Evolutionary conservation across 1,140 invertebrate genomes (phyloP).

Genomic region (Penaeus vannamei): DNA sequence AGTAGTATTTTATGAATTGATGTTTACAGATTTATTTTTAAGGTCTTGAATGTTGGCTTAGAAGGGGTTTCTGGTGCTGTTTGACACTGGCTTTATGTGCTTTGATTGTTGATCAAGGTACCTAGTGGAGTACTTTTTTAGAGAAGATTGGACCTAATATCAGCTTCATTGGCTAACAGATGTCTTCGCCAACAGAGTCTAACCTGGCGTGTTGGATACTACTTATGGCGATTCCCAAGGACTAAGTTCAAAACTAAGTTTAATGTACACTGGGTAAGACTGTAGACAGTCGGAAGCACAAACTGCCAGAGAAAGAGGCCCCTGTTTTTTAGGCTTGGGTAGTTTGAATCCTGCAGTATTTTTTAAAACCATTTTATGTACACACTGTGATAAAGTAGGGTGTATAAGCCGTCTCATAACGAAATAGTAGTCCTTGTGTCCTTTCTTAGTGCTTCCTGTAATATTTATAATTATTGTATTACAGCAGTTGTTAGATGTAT

Average conservation of each 20-base stretch:
- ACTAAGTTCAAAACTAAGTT: slow-evolving; percentile 59
- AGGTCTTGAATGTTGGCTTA: too few species aligned
- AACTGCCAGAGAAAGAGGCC: background rate
- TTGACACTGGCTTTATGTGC: too few species aligned
- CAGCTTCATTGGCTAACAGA: slow-evolving; percentile 12
- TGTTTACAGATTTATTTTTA: too few species aligned
- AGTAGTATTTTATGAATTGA: too few species aligned
- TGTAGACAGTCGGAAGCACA: slow-evolving; percentile 14
- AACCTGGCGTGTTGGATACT: slow-evolving; percentile 47
- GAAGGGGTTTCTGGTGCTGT: too few species aligned
- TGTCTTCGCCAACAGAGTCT: slow-evolving; percentile 51
- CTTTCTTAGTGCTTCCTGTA: too few species aligned
- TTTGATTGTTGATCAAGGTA: too few species aligned
- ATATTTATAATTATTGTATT: too few species aligned
- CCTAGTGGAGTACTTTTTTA: too few species aligned
- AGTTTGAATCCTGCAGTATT: background rate
- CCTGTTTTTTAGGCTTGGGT: background rate
- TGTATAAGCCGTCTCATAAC: background rate
- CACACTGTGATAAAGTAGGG: background rate
- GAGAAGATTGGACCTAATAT: background rate
- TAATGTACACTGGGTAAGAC: slow-evolving; percentile 51
- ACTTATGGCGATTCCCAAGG: slow-evolving; percentile 53
- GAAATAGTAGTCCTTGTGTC: background rate
- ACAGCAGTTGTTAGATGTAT: too few species aligned
- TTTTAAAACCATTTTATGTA: background rate